Conservation (phyloP, 2,797 vertebrate genomes). For the Cossypha niveicapilla region DNA sequence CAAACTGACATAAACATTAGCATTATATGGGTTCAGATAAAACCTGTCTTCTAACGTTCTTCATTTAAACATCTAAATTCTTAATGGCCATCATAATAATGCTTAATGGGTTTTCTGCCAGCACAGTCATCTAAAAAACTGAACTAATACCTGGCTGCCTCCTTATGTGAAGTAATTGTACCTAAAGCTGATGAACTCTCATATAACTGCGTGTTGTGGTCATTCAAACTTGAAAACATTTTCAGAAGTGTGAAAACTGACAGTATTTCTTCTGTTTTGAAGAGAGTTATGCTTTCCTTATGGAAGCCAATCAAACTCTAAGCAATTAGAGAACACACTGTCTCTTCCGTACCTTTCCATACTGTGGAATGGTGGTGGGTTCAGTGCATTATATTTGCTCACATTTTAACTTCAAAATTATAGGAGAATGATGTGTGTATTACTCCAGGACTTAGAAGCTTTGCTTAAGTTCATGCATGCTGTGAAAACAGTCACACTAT, state of each 20-base stretch:
- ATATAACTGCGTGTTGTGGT: not conserved
- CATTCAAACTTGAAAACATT: not conserved
- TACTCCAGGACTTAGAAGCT: not conserved
- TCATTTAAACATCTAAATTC: slow-evolving; percentile 63
- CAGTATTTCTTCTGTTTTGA: not conserved
- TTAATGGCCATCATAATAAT: slow-evolving; percentile 26
- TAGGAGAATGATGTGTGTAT: not conserved
- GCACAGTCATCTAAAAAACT: slow-evolving; percentile 26
- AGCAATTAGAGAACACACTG: not conserved
- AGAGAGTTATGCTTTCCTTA: not conserved
- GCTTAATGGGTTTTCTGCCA: slow-evolving; percentile 47
- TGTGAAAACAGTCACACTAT: not conserved
- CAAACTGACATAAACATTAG: slow-evolving; percentile 64
- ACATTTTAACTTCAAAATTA: not conserved
- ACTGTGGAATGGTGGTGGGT: not conserved
- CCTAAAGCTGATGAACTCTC: not conserved
- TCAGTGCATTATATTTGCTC: not conserved
- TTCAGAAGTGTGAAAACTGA: not conserved
- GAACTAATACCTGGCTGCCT: not conserved
- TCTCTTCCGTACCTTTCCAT: not conserved
- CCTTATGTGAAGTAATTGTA: not conserved
- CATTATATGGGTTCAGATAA: slow-evolving; percentile 55
- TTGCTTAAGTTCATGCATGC: not conserved
- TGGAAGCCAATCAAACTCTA: not conserved
- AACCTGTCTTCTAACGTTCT: slow-evolving; percentile 58